phyloP scores from a whole-genome alignment of 2,888 invertebrate genomes.

The Andrena marginata region DNA sequence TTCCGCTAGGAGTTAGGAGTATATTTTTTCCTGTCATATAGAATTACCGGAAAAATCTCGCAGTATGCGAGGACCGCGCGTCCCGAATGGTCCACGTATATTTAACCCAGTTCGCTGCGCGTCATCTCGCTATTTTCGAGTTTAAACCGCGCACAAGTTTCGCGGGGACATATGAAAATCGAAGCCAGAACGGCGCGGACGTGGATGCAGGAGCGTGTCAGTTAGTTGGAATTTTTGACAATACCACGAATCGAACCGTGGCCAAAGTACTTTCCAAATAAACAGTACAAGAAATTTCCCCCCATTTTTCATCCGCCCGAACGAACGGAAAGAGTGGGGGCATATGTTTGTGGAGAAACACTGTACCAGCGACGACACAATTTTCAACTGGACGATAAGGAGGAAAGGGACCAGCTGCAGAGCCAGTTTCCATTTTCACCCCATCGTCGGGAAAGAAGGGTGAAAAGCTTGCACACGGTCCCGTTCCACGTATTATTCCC shows the following conservation, averaged over 20 bases:
- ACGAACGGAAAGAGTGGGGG: too few relatives aligned
- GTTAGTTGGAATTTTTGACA: too few relatives aligned
- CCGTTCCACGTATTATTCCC: slow-evolving; percentile 7
- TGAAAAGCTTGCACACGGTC: slow-evolving; percentile 5
- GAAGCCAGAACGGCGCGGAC: too few relatives aligned
- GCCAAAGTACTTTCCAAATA: too few relatives aligned
- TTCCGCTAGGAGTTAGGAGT: neutral
- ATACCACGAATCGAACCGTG: too few relatives aligned
- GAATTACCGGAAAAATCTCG: slow-evolving; percentile 10
- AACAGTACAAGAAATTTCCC: too few relatives aligned
- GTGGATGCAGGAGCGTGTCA: too few relatives aligned
- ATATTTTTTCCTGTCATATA: slow-evolving; percentile 15
- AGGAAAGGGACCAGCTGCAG: too few relatives aligned
- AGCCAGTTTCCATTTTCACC: neutral
- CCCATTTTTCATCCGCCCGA: too few relatives aligned
- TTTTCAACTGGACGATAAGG: too few relatives aligned
- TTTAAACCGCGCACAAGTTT: slow-evolving; percentile 6
- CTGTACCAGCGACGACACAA: too few relatives aligned
- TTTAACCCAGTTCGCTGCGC: neutral
- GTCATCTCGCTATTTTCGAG: neutral
- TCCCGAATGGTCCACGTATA: neutral
- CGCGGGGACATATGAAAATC: neutral
- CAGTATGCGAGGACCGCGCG: neutral
- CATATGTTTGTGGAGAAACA: too few relatives aligned
- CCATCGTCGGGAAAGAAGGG: neutral